Conservation (phyloP, 2,888 invertebrate species). For the Melolontha melolontha region DNA sequence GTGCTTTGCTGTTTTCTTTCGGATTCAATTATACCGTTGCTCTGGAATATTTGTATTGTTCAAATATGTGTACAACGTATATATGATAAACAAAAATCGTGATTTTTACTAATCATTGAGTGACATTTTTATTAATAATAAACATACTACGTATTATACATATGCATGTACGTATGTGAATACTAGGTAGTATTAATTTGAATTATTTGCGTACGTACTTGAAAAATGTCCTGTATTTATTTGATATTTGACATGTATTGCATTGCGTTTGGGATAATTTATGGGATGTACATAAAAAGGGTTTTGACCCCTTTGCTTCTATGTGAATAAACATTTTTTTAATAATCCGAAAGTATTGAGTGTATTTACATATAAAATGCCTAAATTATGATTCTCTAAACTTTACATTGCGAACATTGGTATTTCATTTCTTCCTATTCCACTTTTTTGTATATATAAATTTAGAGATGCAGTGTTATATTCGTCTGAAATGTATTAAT, state of each 20-base stretch:
- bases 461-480: no score
- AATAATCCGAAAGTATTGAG: no score
- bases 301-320: no score
- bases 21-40: constrained; percentile 5
- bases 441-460: no score
- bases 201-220: neutral
- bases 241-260: neutral
- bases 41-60: neutral
- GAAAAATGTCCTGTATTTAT: constrained; percentile 2
- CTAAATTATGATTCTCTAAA: no score
- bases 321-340: no score
- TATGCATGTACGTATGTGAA: neutral
- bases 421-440: no score
- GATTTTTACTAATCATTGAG: constrained; percentile 10
- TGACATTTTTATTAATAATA: constrained; percentile 23
- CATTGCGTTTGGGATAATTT: neutral
- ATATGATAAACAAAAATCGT: constrained; percentile 2
- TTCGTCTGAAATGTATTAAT: no score
- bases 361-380: no score
- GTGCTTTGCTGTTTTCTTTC: constrained; percentile 9
- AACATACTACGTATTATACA: neutral
- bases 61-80: neutral
- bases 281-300: no score
- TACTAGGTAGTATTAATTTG: constrained; percentile 1
- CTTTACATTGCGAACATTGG: no score